Percentiles rank a stretch among this genome's conserved stretches.
Evolutionary conservation across 2,113 vertebrate species (phyloP).

Genomic region (Bothrops jararaca): DNA sequence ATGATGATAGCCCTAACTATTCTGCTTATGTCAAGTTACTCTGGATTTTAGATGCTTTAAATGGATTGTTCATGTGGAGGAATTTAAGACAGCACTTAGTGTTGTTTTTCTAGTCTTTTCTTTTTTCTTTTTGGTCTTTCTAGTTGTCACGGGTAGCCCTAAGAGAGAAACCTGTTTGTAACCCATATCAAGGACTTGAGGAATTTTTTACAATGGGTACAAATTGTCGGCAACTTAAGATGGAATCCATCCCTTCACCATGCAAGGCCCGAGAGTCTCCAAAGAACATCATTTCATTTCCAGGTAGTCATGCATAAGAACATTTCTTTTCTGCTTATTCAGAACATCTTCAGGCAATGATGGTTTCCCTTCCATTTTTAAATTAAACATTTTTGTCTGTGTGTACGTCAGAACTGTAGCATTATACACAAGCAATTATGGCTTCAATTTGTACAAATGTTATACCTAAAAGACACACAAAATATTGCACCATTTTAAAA

Average conservation of each 20-base stretch:
- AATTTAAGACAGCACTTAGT: neutral
- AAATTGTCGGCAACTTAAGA: conserved; percentile 29
- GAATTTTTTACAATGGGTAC: conserved; percentile 63
- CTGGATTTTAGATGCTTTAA: neutral
- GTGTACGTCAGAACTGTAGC: neutral
- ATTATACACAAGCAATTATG: neutral
- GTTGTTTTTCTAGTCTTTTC: conserved; percentile 26
- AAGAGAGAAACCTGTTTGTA: conserved; percentile 52
- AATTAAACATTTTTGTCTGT: neutral
- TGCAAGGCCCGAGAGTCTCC: conserved; percentile 13
- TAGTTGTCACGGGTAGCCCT: conserved; percentile 64
- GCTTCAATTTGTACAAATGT: neutral
- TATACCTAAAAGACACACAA: neutral
- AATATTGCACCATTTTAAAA: neutral
- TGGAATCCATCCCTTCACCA: conserved; percentile 2
- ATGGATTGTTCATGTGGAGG: neutral
- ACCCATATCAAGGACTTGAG: conserved; percentile 62
- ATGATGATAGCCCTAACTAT: neutral
- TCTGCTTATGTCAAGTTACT: neutral
- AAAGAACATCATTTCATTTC: neutral
- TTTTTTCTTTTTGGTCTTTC: conserved; percentile 26
- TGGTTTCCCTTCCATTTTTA: neutral
- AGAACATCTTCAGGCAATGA: neutral
- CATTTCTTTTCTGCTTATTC: neutral
- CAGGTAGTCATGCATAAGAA: conserved; percentile 59